Percentiles rank a stretch among this genome's conserved stretches.
Evolutionary conservation across 2,797 vertebrate species (phyloP).

Genomic region (Coluber constrictor): DNA sequence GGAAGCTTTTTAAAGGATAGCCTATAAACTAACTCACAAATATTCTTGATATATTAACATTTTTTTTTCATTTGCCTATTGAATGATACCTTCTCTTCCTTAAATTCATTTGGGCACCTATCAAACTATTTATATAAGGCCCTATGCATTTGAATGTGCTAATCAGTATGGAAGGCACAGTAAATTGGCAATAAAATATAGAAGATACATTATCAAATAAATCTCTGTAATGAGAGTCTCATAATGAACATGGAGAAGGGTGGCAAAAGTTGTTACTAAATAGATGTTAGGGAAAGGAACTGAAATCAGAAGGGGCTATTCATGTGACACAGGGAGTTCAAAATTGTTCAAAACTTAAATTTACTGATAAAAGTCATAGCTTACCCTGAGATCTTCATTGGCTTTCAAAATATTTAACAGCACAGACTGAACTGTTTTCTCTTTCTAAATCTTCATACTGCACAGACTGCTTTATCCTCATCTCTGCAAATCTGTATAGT

Average conservation of each 20-base stretch:
- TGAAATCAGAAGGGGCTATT: neutral
- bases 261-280: neutral
- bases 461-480: neutral
- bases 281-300: neutral
- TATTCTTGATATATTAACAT: slow-evolving; percentile 53
- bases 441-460: neutral
- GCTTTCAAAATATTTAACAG: neutral
- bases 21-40: slow-evolving; percentile 16
- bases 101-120: neutral
- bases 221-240: neutral
- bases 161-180: neutral
- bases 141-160: neutral
- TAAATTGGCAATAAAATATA: neutral
- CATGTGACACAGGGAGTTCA: neutral
- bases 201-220: neutral
- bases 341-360: slow-evolving; percentile 1
- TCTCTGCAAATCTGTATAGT: neutral
- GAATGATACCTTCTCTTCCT: slow-evolving; percentile 5
- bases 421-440: neutral
- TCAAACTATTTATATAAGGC: accelerated
- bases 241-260: neutral
- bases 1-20: slow-evolving; percentile 46
- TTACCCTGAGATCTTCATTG: neutral
- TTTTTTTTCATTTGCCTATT: slow-evolving; percentile 36
- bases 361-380: neutral